Percentiles rank a stretch among this genome's conserved stretches.
phyloP scores from a whole-genome alignment of 2,888 invertebrate genomes.

The Prosopocoilus inquinatus region DNA sequence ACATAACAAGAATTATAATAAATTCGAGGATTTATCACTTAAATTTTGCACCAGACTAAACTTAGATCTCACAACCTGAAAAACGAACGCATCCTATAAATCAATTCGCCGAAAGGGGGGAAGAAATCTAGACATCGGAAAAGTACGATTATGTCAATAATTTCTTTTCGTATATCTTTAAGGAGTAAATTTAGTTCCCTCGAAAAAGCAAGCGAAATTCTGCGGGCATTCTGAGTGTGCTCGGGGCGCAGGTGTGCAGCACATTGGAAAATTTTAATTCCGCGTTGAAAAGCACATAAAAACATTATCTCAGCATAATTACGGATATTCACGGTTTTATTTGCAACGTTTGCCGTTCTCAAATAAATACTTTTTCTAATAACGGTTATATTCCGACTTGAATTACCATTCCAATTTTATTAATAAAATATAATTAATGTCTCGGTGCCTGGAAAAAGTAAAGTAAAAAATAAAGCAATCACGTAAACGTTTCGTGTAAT shows the following conservation, averaged over 20 bases:
- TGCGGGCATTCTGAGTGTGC: neutral
- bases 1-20: conserved; percentile 1
- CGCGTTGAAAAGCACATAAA: neutral
- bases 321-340: neutral
- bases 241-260: neutral
- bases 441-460: neutral
- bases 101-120: no score
- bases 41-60: neutral
- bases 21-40: neutral
- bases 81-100: no score
- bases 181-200: no score
- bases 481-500: conserved; percentile 6
- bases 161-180: no score
- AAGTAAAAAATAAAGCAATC: neutral
- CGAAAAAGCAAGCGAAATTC: no score
- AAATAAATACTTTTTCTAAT: no score
- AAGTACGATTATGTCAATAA: no score
- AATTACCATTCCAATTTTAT: neutral
- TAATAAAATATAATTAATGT: neutral
- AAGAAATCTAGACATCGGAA: no score
- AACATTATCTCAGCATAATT: neutral
- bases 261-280: neutral
- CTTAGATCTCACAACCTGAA: no score
- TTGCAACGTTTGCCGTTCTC: no score
- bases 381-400: neutral